Evolutionary conservation across 2,113 vertebrate genomes (phyloP).

Genomic region (Chamaetylas fuelleborni): DNA sequence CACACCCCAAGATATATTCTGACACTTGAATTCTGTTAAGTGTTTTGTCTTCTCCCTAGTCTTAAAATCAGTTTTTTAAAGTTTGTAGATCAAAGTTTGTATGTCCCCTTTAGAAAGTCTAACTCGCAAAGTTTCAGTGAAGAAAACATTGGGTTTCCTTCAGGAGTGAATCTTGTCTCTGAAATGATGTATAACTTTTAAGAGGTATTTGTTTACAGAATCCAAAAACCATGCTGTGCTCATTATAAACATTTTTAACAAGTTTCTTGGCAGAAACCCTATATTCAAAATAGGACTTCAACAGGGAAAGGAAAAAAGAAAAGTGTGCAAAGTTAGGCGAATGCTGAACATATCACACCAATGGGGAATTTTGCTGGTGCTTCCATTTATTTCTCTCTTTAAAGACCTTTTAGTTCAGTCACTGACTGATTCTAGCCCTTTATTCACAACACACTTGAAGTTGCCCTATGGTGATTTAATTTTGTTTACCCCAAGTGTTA

Average conservation of each 20-base stretch:
- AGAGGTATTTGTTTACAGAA: neutral
- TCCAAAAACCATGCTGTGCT: neutral
- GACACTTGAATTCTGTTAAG: neutral
- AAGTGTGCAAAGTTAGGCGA: neutral
- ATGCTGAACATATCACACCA: neutral
- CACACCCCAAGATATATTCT: neutral
- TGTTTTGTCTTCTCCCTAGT: neutral
- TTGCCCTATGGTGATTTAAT: neutral
- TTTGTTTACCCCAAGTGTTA: neutral
- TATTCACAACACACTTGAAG: neutral
- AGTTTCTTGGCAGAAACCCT: neutral
- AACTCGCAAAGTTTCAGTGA: neutral
- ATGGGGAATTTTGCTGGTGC: neutral
- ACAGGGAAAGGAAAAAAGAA: neutral
- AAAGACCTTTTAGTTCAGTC: neutral
- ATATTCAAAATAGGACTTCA: neutral
- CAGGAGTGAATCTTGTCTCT: neutral
- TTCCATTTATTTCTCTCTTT: neutral
- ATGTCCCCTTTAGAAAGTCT: neutral
- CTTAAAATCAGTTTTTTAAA: neutral
- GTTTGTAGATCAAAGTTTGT: neutral
- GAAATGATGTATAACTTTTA: neutral
- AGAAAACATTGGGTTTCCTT: neutral
- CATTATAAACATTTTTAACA: neutral
- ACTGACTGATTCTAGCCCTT: neutral